Percentiles rank a stretch among this genome's conserved stretches.
phyloP scores from a whole-genome alignment of 1,140 invertebrate genomes.

The Xylocopa sonorina region DNA sequence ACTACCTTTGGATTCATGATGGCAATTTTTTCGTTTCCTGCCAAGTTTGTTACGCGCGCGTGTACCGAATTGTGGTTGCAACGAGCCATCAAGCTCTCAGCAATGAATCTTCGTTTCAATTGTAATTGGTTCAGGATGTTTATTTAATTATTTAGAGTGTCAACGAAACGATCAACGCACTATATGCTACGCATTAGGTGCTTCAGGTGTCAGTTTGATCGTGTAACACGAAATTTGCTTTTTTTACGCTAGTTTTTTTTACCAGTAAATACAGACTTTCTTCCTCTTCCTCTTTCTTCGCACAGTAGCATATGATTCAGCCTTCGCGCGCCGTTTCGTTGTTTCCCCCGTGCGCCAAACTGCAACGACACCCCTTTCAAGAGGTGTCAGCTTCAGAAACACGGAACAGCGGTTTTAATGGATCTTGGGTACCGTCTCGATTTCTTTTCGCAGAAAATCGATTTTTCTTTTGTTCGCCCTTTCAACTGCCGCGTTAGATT shows the following conservation, averaged over 20 bases:
- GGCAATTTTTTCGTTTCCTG: not conserved
- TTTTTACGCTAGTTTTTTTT: conserved; percentile 3
- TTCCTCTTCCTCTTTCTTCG: too few species aligned
- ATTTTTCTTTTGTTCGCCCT: conserved; percentile 37
- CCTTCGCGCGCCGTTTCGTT: conserved; percentile 41
- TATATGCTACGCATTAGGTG: not conserved
- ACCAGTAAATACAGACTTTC: conserved; percentile 3
- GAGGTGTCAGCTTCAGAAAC: conserved; percentile 69
- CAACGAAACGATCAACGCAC: not conserved
- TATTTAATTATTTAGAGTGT: too few species aligned
- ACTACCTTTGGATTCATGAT: not conserved
- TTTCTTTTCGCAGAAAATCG: conserved; percentile 32
- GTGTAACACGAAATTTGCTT: conserved; percentile 11
- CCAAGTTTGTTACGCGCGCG: too few species aligned
- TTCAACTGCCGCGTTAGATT: conserved; percentile 17
- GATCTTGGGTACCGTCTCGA: conserved; percentile 26
- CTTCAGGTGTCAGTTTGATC: not conserved
- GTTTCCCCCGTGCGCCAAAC: conserved; percentile 46
- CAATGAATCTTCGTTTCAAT: too few species aligned
- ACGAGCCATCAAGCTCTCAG: too few species aligned
- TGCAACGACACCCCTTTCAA: conserved; percentile 55
- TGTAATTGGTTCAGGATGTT: too few species aligned
- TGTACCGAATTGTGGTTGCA: too few species aligned
- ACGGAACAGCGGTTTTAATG: conserved; percentile 49
- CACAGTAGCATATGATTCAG: conserved; percentile 16